phyloP scores from a whole-genome alignment of 2,113 vertebrate species.

The rabbit (Oryctolagus cuniculus) region mOryCun1.1 NC_091451.1:11676501-11677000 shows the following conservation, averaged over 20 bases:
- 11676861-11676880: conserved; percentile 2
- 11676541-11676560: neutral
- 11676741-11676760: neutral
- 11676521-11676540: neutral
- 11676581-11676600: neutral
- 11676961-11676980: neutral
- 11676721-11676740: conserved; percentile 23
- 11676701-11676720: conserved; percentile 42
- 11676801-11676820: too few relatives aligned
- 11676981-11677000: neutral
- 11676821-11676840: too few relatives aligned
- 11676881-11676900: neutral
- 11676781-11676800: too few relatives aligned
- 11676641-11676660: neutral
- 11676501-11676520: too few relatives aligned
- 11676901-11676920: neutral
- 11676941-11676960: neutral
- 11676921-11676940: neutral
- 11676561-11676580: conserved; percentile 7
- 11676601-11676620: conserved; percentile 5
- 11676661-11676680: neutral
- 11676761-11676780: neutral
- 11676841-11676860: neutral
- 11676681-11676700: conserved; percentile 51
- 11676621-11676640: neutral